phyloP scores from a whole-genome alignment of 2,113 vertebrate species.

The Empidonax traillii region DNA sequence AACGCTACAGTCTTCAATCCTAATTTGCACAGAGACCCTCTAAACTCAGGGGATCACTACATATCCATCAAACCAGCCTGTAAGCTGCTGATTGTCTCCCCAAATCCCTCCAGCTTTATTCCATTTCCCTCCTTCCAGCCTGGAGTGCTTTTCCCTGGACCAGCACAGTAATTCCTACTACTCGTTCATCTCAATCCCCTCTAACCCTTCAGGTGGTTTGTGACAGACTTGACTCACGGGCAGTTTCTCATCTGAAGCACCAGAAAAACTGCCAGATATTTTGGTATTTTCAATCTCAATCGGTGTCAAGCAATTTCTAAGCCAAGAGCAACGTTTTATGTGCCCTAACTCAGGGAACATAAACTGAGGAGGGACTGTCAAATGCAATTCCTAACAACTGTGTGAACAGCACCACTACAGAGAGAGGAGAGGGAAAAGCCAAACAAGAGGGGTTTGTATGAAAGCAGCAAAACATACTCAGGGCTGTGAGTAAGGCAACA shows the following conservation, averaged over 20 bases:
- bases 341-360: background rate
- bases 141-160: background rate
- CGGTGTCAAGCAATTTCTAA: background rate
- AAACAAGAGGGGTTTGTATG: constrained; percentile 56
- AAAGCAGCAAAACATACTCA: constrained; percentile 45
- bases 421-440: constrained; percentile 40
- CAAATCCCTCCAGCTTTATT: background rate
- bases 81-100: background rate
- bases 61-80: background rate
- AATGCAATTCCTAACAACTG: constrained; percentile 17
- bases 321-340: background rate
- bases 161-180: background rate
- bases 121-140: background rate
- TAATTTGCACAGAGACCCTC: background rate
- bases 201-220: background rate
- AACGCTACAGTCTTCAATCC: background rate
- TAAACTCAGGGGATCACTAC: background rate
- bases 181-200: background rate
- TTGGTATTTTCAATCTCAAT: background rate
- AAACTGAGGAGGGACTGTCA: background rate
- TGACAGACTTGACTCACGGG: background rate
- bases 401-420: background rate
- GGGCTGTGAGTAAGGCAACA: constrained; percentile 56
- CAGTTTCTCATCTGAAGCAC: background rate
- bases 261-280: background rate